Evolutionary conservation across 2,113 vertebrate genomes (phyloP), one percentile per base, ranked within the genome.

Genomic region (Hiodon tergisus): DNA sequence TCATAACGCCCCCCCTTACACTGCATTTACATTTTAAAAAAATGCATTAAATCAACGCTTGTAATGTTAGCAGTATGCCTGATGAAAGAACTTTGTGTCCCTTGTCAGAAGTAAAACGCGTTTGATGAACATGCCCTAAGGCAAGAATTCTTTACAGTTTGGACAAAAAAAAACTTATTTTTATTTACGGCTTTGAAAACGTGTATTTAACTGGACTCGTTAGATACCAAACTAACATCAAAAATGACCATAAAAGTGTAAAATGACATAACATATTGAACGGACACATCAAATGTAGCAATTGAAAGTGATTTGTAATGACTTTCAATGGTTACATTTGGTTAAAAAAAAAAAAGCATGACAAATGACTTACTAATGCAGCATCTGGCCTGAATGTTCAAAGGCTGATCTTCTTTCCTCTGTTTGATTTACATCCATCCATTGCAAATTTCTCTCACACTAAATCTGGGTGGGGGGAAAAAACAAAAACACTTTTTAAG

Each of bases 341-440:
- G 9, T 62, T 10, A 9, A 73, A 65, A 69, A 46, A 52, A 63
- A 9, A 47, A 77, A 31, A 69, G 55, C 16, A 77, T 52, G 14
- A 55, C 55, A 66, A 80, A 73, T 3, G 66, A 81, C 57, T 80
- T 81, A 71, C 70, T 81, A 60, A 78, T 67, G 81, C 50, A 81
- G 78, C 79, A 82, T 83, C 86, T 86, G 80, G 31, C 31, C 31
- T 31, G n/a, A 69, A 13, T 1, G 67, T 75, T 81, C 46, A 51
- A 48, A 16, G 48, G 68, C 55, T 69, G 82, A 6, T 85, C 83
- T 85, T 89, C 82, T 76, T 70, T 88, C 89, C 87, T 90, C 87
- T 83, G 67, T 83, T 85, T 83, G 86, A 84, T 79, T 83, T 84
- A 80, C 69, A 14, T 53, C 67, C 82, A 78, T 79, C 77, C 83